Percentiles rank a stretch among this genome's conserved stretches.
These are phyloP conservation scores for Alsophila aescularia DNA, from an alignment of 2,888 invertebrate genomes.

Conservation along the genomic window DNA sequence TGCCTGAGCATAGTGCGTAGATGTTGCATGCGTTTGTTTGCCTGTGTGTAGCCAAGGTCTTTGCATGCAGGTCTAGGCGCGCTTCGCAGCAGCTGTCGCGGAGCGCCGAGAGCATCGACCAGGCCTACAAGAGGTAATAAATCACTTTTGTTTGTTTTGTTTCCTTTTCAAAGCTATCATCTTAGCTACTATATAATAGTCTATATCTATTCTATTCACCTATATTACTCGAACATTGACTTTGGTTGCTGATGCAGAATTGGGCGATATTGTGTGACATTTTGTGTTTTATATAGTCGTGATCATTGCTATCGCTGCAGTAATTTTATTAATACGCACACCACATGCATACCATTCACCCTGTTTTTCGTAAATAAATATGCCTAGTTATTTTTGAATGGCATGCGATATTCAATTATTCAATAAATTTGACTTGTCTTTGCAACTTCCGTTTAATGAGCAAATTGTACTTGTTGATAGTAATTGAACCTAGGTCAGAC, in stretches of 20 bases:
- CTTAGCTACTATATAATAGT: no score
- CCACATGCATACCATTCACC: background rate
- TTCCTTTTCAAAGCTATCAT: background rate
- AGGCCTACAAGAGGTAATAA: constrained; percentile 84
- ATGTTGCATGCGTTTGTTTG: constrained; percentile 73
- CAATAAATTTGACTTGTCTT: no score
- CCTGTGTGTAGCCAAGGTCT: constrained; percentile 80
- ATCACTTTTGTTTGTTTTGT: background rate
- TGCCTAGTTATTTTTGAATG: no score
- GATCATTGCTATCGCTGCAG: background rate
- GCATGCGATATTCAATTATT: no score
- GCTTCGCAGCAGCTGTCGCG: constrained; percentile 92
- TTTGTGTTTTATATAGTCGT: background rate
- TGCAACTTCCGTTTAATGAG: background rate
- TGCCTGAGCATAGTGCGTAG: constrained; percentile 51
- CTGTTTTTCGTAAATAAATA: background rate
- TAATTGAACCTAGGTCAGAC: constrained; percentile 6
- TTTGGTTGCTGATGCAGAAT: background rate
- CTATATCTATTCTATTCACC: no score
- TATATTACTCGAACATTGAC: background rate
- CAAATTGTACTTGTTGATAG: background rate
- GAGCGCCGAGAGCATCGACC: constrained; percentile 87
- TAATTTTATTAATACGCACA: background rate
- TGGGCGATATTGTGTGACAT: background rate
- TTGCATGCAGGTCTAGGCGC: constrained; percentile 92